Conservation (phyloP, 2,888 invertebrate species). For the Meandrusa payeni region DNA sequence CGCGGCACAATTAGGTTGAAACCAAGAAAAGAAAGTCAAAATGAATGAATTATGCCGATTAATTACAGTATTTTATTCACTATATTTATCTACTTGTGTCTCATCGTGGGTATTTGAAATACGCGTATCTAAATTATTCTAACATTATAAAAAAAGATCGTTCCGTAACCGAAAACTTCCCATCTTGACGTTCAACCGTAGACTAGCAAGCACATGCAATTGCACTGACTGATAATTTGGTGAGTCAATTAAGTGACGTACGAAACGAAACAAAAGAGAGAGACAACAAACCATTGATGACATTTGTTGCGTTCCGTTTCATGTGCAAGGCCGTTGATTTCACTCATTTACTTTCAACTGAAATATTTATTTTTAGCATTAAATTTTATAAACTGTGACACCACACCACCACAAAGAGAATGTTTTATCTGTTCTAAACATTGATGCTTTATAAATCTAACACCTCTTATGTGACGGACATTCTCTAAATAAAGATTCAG, state of each 20-base stretch:
- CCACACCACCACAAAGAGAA: no score
- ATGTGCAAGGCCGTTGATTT: constrained; percentile 10
- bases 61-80: constrained; percentile 44
- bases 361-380: no score
- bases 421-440: no score
- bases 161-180: constrained; percentile 36
- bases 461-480: no score
- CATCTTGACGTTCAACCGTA: constrained; percentile 43
- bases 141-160: constrained; percentile 39
- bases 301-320: constrained; percentile 37
- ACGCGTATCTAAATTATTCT: constrained; percentile 46
- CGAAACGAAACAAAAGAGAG: background rate
- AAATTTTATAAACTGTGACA: no score
- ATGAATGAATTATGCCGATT: constrained; percentile 41
- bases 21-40: constrained; percentile 37
- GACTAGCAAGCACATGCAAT: no score
- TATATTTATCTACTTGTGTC: constrained; percentile 56
- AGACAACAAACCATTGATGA: constrained; percentile 5
- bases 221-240: no score
- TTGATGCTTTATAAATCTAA: no score
- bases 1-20: constrained; percentile 30
- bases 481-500: no score
- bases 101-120: constrained; percentile 55
- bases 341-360: no score
- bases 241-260: no score